phyloP scores from a whole-genome alignment of 1,140 invertebrate genomes.

The Cherax destructor region DNA sequence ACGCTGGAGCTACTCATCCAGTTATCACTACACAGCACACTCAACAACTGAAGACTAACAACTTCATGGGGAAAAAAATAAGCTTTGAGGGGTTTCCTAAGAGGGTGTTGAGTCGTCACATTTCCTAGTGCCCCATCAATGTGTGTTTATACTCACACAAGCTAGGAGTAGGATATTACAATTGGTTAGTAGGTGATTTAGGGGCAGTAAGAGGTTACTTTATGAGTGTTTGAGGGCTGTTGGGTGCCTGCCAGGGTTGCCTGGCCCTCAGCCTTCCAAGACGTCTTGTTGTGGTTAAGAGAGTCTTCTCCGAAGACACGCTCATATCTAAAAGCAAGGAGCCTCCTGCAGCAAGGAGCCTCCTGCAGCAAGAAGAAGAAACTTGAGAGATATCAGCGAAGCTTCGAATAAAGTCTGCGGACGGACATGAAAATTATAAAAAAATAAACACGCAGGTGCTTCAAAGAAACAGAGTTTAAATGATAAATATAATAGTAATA shows the following conservation, averaged over 20 bases:
- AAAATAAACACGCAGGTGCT: too few relatives aligned
- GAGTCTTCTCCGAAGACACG: neutral
- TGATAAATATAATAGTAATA: too few relatives aligned
- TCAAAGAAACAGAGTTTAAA: too few relatives aligned
- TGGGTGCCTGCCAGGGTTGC: constrained; percentile 21
- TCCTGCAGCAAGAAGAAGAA: too few relatives aligned
- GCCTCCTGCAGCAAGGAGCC: neutral
- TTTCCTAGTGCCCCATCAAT: constrained; percentile 43
- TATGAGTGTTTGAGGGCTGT: constrained; percentile 53
- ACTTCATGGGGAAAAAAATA: neutral
- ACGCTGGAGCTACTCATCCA: neutral
- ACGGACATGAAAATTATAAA: too few relatives aligned
- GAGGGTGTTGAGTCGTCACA: constrained; percentile 39
- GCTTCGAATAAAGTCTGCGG: too few relatives aligned
- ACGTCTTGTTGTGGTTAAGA: constrained; percentile 5
- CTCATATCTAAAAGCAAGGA: neutral
- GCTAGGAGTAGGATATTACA: constrained; percentile 63
- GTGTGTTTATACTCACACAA: constrained; percentile 61
- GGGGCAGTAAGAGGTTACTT: constrained; percentile 63
- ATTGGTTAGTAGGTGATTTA: constrained; percentile 67
- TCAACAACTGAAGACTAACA: constrained; percentile 27
- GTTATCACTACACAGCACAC: constrained; percentile 16
- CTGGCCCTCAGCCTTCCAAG: constrained; percentile 13
- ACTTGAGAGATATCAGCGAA: too few relatives aligned
- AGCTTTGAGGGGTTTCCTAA: constrained; percentile 5